Percentiles rank a stretch among this genome's conserved stretches.
phyloP scores from a whole-genome alignment of 2,113 vertebrate genomes.

The Hippocampus guttulatus region DNA sequence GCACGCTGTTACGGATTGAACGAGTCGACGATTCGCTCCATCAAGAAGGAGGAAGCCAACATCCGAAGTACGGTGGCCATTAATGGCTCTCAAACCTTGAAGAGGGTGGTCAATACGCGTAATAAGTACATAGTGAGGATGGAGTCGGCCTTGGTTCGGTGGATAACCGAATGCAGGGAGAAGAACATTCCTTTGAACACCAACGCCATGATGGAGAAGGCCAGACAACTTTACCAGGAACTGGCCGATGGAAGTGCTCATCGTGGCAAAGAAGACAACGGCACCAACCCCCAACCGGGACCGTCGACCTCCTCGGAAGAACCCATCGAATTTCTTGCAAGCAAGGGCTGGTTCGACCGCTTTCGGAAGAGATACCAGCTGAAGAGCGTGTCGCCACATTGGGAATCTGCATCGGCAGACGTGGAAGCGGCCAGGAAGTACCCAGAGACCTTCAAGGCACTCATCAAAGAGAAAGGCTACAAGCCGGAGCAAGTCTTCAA shows the following conservation, averaged over 20 bases:
- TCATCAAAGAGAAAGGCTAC: neutral
- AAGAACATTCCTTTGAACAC: neutral
- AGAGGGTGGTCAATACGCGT: neutral
- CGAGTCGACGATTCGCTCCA: neutral
- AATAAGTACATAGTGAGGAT: constrained; percentile 1
- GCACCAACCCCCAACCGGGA: neutral
- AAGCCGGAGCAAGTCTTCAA: neutral
- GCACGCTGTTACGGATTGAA: neutral
- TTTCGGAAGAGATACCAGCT: constrained; percentile 2
- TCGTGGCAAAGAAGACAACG: neutral
- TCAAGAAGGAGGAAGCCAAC: neutral
- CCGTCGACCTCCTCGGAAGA: neutral
- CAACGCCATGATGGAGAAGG: neutral
- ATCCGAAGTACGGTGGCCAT: neutral
- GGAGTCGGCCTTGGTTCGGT: neutral
- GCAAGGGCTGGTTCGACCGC: constrained; percentile 1
- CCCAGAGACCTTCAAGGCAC: neutral
- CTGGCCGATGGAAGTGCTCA: neutral
- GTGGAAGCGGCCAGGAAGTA: neutral
- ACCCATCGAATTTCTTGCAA: neutral
- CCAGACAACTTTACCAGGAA: neutral
- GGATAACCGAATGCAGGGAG: neutral
- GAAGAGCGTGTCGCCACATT: neutral
- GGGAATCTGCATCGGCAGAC: neutral
- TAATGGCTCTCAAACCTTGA: neutral